phyloP scores from a whole-genome alignment of 2,797 vertebrate genomes.

The Rhabdomys pumilio region DNA sequence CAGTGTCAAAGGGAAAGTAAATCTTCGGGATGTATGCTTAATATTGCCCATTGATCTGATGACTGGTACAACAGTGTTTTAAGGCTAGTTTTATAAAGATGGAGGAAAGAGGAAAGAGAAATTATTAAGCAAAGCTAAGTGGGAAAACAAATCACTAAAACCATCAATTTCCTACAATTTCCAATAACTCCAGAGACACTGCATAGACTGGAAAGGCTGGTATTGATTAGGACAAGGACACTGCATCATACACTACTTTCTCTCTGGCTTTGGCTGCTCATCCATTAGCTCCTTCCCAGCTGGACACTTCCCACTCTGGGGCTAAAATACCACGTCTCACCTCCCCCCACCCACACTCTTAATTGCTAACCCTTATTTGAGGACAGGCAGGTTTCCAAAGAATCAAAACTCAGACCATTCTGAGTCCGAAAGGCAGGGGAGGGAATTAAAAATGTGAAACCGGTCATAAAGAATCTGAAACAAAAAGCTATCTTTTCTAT shows the following conservation, averaged over 20 bases:
- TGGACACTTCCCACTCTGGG: neutral
- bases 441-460: conserved; percentile 50
- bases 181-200: conserved; percentile 54
- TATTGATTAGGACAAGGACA: conserved; percentile 1
- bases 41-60: conserved; percentile 53
- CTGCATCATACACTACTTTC: neutral
- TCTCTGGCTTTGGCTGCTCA: neutral
- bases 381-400: conserved; percentile 50
- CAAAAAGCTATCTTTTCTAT: neutral
- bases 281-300: neutral
- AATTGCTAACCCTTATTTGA: conserved; percentile 79
- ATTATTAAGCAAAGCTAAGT: conserved; percentile 70
- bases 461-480: neutral
- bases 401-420: conserved; percentile 20
- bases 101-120: neutral
- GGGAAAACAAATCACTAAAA: conserved; percentile 67
- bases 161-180: conserved; percentile 70
- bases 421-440: conserved; percentile 71
- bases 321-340: neutral
- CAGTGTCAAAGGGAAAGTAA: conserved; percentile 67
- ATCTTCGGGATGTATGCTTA: conserved; percentile 30
- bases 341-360: conserved; percentile 1
- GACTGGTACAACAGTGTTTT: conserved; percentile 22
- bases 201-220: neutral
- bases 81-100: conserved; percentile 1